Evolutionary conservation across 2,113 vertebrate genomes (phyloP).

Genomic region (Cyphomyrus plagiostoma): DNA sequence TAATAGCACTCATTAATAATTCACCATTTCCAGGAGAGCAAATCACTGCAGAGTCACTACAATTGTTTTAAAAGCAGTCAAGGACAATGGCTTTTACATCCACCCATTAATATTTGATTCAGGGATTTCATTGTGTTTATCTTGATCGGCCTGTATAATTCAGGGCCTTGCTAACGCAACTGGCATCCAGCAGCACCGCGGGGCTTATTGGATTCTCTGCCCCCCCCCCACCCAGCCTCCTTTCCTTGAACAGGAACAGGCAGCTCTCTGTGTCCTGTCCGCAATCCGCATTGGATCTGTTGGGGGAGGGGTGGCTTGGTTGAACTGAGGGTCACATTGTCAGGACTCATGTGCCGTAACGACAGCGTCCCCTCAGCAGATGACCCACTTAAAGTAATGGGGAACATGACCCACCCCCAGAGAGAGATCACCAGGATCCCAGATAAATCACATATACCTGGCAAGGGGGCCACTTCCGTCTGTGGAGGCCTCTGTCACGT

Average conservation of each 20-base stretch:
- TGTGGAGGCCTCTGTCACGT: neutral
- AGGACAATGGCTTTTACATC: conserved; percentile 30
- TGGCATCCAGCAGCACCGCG: neutral
- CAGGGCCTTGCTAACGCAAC: conserved; percentile 10
- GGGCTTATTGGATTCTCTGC: neutral
- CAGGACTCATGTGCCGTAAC: neutral
- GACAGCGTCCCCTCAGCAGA: neutral
- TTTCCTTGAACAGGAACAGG: neutral
- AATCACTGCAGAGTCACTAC: conserved; percentile 27
- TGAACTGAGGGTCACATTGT: neutral
- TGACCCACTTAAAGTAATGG: neutral
- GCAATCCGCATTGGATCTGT: neutral
- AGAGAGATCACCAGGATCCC: neutral
- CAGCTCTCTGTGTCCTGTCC: neutral
- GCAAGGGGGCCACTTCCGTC: neutral
- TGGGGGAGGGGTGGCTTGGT: neutral
- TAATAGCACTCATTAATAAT: conserved; percentile 30
- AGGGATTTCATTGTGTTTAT: conserved; percentile 31
- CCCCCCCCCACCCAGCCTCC: neutral
- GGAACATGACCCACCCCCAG: neutral
- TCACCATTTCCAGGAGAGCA: conserved; percentile 24
- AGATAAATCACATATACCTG: neutral
- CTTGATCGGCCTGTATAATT: conserved; percentile 27
- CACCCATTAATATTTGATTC: conserved; percentile 30
- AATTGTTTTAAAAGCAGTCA: conserved; percentile 26